Evolutionary conservation across 2,113 vertebrate species (phyloP), one percentile per base, ranked within the genome.

Genomic region (Pelecanoides urinatrix): DNA sequence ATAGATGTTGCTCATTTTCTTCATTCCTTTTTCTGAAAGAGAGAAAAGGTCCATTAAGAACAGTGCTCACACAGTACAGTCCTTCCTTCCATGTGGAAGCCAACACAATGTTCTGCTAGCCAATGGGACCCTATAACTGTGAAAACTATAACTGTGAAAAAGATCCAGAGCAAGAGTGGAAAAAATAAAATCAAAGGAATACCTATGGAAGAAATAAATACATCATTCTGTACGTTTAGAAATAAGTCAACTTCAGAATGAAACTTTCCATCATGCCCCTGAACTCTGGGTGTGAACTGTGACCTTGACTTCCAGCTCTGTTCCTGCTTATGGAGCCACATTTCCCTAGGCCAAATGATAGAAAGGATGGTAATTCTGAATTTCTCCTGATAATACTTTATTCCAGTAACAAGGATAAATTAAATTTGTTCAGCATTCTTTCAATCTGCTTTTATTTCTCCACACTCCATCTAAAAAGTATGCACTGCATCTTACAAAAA

Each of bases 1-100:
- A 78, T 99, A 99, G 94, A 99, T 99, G 98, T 99, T 99, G 90
- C 98, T 99, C 99, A 99, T 99, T 96, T 97, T 98, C 97, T 98
- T 97, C 97, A 98, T 98, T 94, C 98, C 98, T 97, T 97, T 82
- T 74, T 44, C 95, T 97, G 92, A 91, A 94, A 88, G 80, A 94
- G 34, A 90, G 16, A 94, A 91, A 91, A 92, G n/a, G 42, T 59
- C 45, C n/a, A 9, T 96, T 95, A 73, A 95, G 38, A 63, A 36
- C 13, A 58, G 49, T 25, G 49, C 42, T 65, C 0, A 1, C 53
- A 74, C 7, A 23, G 50, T 22, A 65, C 13, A 70, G 52, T 21
- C 18, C 8, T 18, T 65, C 32, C 20, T 40, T 71, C 44, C 50
- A 53, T 7, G 27, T 1, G 29, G 71, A 90, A 66, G 13, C 8